Evolutionary conservation across 2,113 vertebrate genomes (phyloP).

Genomic region (Clinocottus analis): DNA sequence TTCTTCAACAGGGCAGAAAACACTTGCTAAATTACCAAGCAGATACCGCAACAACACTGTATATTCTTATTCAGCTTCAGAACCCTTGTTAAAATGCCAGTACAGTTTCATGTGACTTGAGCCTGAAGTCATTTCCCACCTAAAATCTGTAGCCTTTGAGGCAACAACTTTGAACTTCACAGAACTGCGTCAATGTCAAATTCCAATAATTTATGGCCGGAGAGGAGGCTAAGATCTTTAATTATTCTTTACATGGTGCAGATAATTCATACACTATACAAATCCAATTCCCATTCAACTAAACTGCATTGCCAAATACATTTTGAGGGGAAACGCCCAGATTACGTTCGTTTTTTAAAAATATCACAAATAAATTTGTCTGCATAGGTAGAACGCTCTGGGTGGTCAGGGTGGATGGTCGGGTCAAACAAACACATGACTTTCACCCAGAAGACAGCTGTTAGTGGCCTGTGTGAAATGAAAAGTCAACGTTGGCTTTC

Average conservation of each 20-base stretch:
- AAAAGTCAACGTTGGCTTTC: too few species aligned
- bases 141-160: conserved; percentile 22
- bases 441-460: not conserved
- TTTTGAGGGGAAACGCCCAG: not conserved
- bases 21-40: conserved; percentile 51
- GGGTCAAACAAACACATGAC: not conserved
- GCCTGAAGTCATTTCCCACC: conserved; percentile 34
- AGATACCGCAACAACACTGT: conserved; percentile 11
- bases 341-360: not conserved
- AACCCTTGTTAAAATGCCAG: conserved; percentile 52
- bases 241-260: conserved; percentile 6
- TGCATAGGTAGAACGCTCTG: not conserved
- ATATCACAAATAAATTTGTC: not conserved
- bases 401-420: not conserved
- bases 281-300: not conserved
- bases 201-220: not conserved
- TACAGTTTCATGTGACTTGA: conserved; percentile 30
- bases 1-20: conserved; percentile 41
- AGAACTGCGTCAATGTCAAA: conserved; percentile 5
- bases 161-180: conserved; percentile 20
- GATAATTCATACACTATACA: not conserved
- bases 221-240: conserved; percentile 9
- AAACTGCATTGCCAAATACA: not conserved
- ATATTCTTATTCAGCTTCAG: conserved; percentile 29
- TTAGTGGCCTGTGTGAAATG: not conserved